phyloP scores from a whole-genome alignment of 2,797 vertebrate species.

The Tangara arthus region DNA sequence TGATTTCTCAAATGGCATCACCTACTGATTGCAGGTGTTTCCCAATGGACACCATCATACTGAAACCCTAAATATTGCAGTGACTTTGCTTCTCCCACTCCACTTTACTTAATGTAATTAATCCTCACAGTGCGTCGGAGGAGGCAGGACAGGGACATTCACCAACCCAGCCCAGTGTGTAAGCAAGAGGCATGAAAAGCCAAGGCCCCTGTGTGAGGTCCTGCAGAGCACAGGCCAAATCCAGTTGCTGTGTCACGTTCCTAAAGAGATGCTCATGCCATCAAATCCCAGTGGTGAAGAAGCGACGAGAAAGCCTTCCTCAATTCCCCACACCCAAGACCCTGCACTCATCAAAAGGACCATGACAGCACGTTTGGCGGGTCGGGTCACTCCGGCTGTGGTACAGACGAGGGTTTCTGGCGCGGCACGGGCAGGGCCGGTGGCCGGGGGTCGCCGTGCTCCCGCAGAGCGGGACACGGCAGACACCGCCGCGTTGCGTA shows the following conservation, averaged over 20 bases:
- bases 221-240: neutral
- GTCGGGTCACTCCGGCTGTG: neutral
- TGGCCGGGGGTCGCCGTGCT: accelerated
- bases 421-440: neutral
- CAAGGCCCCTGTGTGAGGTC: neutral
- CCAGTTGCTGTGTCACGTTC: neutral
- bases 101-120: conserved; percentile 9
- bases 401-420: neutral
- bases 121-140: neutral
- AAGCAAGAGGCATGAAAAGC: neutral
- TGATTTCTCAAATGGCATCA: neutral
- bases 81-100: neutral
- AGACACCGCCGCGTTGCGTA: neutral
- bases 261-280: neutral
- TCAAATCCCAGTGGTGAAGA: neutral
- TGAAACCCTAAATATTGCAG: neutral
- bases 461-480: neutral
- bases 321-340: neutral
- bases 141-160: neutral
- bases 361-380: neutral
- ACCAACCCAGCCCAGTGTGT: neutral
- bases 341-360: neutral
- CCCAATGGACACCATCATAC: neutral
- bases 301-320: neutral
- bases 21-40: neutral